A percentile compares a stretch with the other conserved stretches of the same genome.
These are phyloP conservation scores for Ridgeia piscesae DNA, from an alignment of 1,140 invertebrate genomes.

Conservation along the genomic window DNA sequence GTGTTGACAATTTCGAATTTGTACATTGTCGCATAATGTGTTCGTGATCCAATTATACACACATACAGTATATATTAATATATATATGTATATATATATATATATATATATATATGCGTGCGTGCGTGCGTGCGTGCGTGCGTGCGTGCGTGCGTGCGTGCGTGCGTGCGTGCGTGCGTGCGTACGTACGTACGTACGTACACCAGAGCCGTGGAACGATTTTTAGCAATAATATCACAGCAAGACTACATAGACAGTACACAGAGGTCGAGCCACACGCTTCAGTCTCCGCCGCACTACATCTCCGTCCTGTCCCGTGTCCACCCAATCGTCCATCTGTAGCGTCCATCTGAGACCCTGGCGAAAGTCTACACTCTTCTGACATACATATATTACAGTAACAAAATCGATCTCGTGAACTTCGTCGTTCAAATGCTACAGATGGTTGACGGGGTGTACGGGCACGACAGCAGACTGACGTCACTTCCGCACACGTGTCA, in stretches of 20 bases:
- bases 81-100: no score
- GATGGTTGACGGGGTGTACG: neutral
- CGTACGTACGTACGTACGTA: no score
- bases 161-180: no score
- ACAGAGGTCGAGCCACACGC: neutral
- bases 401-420: neutral
- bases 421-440: neutral
- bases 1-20: no score
- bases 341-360: neutral
- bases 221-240: conserved; percentile 4
- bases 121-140: no score
- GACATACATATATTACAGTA: neutral
- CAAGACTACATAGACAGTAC: neutral
- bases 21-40: no score
- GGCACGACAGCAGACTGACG: neutral
- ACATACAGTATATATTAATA: no score
- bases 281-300: neutral
- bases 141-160: no score
- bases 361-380: neutral
- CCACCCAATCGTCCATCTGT: neutral
- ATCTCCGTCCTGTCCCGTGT: neutral
- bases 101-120: no score
- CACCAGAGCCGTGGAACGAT: neutral
- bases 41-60: no score
- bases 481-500: neutral